Evolutionary conservation across 2,113 vertebrate species (phyloP).

Genomic region (Piprites chloris): DNA sequence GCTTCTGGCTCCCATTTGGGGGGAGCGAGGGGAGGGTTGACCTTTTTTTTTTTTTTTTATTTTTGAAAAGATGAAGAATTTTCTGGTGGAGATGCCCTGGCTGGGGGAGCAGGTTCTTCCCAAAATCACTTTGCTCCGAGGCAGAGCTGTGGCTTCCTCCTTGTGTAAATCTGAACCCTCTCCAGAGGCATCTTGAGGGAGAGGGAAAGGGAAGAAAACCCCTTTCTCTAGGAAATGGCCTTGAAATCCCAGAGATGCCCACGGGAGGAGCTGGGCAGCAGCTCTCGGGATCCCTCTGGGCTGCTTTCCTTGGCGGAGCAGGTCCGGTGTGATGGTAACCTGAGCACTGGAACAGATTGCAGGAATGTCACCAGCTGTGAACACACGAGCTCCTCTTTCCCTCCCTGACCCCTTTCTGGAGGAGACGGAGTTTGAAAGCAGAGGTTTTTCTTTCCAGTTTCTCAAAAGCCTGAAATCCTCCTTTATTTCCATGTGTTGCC

Average conservation of each 20-base stretch:
- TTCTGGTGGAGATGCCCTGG: not conserved
- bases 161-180: not conserved
- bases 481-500: not conserved
- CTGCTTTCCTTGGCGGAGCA: not conserved
- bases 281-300: not conserved
- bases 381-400: slow-evolving; percentile 44
- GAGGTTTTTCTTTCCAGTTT: not conserved
- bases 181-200: not conserved
- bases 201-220: not conserved
- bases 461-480: slow-evolving; percentile 18
- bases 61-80: not conserved
- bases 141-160: not conserved
- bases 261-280: not conserved
- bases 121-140: not conserved
- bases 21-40: not conserved
- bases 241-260: not conserved
- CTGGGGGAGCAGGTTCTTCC: not conserved
- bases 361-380: slow-evolving; percentile 65
- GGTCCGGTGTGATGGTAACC: not conserved
- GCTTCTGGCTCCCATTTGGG: not conserved
- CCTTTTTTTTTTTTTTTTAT: not conserved
- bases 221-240: not conserved
- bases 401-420: slow-evolving; percentile 5
- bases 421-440: not conserved
- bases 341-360: slow-evolving; percentile 63